These are phyloP conservation scores for Alviniconcha marisindica DNA, from an alignment of 1,140 invertebrate species.

Conservation along the genomic window DNA sequence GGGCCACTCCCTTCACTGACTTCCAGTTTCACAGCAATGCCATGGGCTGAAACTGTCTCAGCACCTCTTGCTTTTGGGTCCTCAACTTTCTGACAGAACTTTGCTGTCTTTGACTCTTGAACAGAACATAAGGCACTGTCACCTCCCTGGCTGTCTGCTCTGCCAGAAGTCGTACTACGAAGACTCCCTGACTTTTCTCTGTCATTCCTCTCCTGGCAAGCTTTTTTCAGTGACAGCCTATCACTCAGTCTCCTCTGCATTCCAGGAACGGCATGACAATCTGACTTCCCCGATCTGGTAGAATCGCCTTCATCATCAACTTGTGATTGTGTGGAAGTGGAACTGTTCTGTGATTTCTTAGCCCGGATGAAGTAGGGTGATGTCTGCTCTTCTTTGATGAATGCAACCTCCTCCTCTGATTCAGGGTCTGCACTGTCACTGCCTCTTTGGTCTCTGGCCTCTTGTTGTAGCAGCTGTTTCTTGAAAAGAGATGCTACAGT, in stretches of 20 bases:
- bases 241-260: background rate
- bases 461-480: background rate
- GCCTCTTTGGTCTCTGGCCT: background rate
- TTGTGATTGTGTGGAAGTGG: no score
- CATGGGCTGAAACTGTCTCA: background rate
- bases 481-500: background rate
- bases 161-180: background rate
- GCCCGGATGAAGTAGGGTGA: constrained; percentile 41
- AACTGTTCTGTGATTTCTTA: background rate
- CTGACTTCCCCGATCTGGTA: no score
- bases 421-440: background rate
- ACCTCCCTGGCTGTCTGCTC: background rate
- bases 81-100: no score
- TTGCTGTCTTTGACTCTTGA: background rate
- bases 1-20: background rate
- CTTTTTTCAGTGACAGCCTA: background rate
- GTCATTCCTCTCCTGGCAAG: background rate
- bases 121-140: no score
- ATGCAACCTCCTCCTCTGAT: constrained; percentile 41
- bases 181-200: background rate
- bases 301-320: no score
- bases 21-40: background rate
- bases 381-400: constrained; percentile 38
- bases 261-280: background rate
- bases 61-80: no score